phyloP scores from a whole-genome alignment of 2,797 vertebrate species.

The Aldrovandia affinis region DNA sequence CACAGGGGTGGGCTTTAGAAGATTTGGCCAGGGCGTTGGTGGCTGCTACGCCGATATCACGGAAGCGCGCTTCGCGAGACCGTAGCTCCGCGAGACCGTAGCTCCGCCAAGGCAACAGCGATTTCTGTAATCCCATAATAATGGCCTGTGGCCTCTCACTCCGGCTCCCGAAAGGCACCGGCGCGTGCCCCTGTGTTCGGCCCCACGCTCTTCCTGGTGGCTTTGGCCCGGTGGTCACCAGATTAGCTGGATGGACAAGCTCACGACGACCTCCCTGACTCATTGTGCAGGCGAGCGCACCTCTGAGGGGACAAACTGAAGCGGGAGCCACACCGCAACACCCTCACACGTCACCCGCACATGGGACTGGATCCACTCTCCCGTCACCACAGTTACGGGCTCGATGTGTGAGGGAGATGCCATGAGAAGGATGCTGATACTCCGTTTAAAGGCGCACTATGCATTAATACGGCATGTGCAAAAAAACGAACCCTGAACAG shows the following conservation, averaged over 20 bases:
- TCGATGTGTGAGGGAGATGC: neutral
- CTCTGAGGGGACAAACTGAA: neutral
- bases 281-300: no score
- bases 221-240: neutral
- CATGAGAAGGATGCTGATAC: neutral
- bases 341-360: neutral
- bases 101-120: slow-evolving; percentile 49
- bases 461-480: neutral
- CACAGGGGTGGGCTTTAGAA: no score
- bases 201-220: neutral
- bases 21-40: no score
- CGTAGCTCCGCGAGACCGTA: slow-evolving; percentile 42
- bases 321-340: neutral
- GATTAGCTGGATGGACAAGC: neutral
- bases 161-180: neutral
- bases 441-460: neutral
- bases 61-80: slow-evolving; percentile 34
- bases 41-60: neutral
- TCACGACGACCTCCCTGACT: neutral
- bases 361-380: neutral
- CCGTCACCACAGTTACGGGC: neutral
- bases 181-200: neutral
- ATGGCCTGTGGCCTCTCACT: slow-evolving; percentile 43
- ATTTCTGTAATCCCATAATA: slow-evolving; percentile 58
- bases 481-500: neutral